Evolutionary conservation across 2,797 vertebrate species (phyloP).

Genomic region (Heliangelus exortis): DNA sequence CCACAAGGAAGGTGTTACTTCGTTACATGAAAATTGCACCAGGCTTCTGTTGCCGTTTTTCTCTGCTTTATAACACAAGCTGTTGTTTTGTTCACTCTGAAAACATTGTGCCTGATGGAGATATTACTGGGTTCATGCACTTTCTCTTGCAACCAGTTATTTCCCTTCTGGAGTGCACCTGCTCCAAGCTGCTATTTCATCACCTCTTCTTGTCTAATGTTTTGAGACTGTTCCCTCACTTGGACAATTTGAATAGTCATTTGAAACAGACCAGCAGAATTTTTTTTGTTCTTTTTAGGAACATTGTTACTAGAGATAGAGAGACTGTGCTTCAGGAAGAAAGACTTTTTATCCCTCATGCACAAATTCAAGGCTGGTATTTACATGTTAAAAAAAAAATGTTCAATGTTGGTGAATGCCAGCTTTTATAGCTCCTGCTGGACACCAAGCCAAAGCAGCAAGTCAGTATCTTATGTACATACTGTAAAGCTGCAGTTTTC

Average conservation of each 20-base stretch:
- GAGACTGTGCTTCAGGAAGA: neutral
- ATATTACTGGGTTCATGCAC: neutral
- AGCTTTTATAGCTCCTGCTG: neutral
- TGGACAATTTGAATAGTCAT: neutral
- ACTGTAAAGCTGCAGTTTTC: neutral
- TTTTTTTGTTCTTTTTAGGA: neutral
- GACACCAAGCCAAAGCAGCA: neutral
- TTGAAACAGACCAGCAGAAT: neutral
- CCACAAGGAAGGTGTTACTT: neutral
- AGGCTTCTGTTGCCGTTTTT: neutral
- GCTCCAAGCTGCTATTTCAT: neutral
- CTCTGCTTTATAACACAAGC: neutral
- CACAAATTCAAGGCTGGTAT: neutral
- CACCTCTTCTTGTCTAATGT: neutral
- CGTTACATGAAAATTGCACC: neutral
- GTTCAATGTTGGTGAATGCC: neutral
- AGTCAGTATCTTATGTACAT: neutral
- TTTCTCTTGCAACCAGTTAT: neutral
- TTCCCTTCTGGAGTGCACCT: neutral
- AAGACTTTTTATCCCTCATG: neutral
- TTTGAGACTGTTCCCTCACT: neutral
- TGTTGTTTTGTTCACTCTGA: neutral
- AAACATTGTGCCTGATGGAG: neutral
- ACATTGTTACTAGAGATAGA: neutral
- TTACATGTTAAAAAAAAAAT: neutral